Evolutionary conservation across 2,888 invertebrate species (phyloP).

Genomic region (Polyploca ridens): DNA sequence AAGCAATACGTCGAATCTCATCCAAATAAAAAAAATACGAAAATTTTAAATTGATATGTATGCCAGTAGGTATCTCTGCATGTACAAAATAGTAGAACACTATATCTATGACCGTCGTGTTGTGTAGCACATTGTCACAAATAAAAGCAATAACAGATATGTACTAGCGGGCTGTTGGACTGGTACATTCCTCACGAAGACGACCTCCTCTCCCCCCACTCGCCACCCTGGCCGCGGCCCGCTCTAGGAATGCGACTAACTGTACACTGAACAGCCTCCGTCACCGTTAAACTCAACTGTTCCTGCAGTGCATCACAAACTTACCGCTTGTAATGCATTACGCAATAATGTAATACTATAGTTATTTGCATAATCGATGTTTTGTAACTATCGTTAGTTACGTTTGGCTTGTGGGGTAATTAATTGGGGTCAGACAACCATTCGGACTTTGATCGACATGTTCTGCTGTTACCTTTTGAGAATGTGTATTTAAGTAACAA

Average conservation of each 20-base stretch:
- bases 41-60: too few relatives aligned
- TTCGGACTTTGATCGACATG: slow-evolving; percentile 5
- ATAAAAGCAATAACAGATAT: slow-evolving; percentile 42
- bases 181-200: slow-evolving; percentile 46
- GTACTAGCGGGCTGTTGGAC: slow-evolving; percentile 35
- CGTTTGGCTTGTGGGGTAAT: not conserved
- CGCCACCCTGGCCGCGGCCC: slow-evolving; percentile 38
- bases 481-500: not conserved
- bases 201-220: slow-evolving; percentile 24
- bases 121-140: slow-evolving; percentile 30
- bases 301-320: slow-evolving; percentile 53
- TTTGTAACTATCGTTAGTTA: not conserved
- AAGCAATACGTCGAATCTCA: not conserved
- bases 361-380: slow-evolving; percentile 39
- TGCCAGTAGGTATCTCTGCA: too few relatives aligned
- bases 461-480: not conserved
- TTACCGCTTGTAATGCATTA: slow-evolving; percentile 54
- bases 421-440: not conserved
- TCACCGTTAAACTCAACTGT: slow-evolving; percentile 72
- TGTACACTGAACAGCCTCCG: slow-evolving; percentile 71
- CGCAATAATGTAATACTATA: slow-evolving; percentile 52
- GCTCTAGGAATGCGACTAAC: slow-evolving; percentile 80
- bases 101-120: slow-evolving; percentile 11
- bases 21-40: too few relatives aligned
- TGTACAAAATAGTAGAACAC: not conserved